These are phyloP conservation scores for Eupleurogrammus muticus DNA, from an alignment of 2,797 vertebrate genomes.

Conservation along the genomic window DNA sequence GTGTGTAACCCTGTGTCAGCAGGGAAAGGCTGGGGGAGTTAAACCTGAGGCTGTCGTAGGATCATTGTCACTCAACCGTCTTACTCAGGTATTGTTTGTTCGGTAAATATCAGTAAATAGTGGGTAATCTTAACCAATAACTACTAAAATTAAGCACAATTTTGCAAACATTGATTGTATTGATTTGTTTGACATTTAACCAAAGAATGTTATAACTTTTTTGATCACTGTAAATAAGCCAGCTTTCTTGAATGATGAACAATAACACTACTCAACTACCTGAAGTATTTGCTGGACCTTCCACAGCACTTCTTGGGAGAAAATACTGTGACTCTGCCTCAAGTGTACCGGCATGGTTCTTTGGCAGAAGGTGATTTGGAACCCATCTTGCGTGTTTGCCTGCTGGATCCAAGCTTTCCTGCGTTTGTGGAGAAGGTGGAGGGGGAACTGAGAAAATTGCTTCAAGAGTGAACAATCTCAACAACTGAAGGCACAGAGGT, in stretches of 20 bases:
- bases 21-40: conserved; percentile 31
- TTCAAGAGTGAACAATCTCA: conserved; percentile 76
- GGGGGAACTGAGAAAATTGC: conserved; percentile 85
- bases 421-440: conserved; percentile 92
- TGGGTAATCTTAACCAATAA: not conserved
- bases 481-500: conserved; percentile 58
- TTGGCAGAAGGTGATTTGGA: conserved; percentile 82
- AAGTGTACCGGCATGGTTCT: conserved; percentile 51
- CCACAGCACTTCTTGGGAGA: conserved; percentile 84
- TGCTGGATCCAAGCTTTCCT: conserved; percentile 90
- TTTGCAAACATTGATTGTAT: conserved; percentile 4
- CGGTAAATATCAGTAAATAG: conserved; percentile 1
- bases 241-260: not conserved
- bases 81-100: conserved; percentile 77
- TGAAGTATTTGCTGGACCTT: conserved; percentile 25
- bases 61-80: conserved; percentile 75
- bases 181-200: conserved; percentile 4
- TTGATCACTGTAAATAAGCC: not conserved
- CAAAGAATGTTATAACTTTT: not conserved
- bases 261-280: not conserved
- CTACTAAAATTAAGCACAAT: not conserved
- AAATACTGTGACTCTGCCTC: conserved; percentile 69
- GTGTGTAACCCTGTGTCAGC: conserved; percentile 38
- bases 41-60: conserved; percentile 63
- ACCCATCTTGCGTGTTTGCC: conserved; percentile 87